Conservation (phyloP, 2,888 invertebrate species). For the Candidula unifasciata region DNA sequence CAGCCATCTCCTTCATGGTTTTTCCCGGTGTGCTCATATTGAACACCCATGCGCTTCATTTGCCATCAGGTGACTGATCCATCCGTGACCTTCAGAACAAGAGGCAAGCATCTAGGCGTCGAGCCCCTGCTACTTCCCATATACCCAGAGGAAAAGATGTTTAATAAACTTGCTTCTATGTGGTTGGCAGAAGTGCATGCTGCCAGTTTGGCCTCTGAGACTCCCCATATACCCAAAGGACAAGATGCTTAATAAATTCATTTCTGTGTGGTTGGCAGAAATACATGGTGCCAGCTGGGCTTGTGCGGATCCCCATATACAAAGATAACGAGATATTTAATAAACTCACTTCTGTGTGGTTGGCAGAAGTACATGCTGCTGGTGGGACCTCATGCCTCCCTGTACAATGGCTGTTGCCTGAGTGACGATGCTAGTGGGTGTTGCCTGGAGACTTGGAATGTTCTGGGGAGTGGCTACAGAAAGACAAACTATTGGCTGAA, state of each 20-base stretch:
- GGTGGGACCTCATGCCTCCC: neutral
- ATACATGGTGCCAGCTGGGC: conserved; percentile 43
- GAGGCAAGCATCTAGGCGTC: too few relatives aligned
- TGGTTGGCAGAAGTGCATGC: conserved; percentile 43
- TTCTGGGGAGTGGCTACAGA: conserved; percentile 50
- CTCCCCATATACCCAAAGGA: conserved; percentile 14
- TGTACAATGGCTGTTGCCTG: conserved; percentile 29
- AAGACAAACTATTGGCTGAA: conserved; percentile 65
- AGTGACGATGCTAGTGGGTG: conserved; percentile 46
- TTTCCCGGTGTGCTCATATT: too few relatives aligned
- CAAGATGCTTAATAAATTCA: too few relatives aligned
- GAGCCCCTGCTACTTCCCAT: too few relatives aligned
- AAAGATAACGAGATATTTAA: too few relatives aligned
- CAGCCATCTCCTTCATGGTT: too few relatives aligned
- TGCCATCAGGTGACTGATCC: too few relatives aligned
- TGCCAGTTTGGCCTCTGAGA: conserved; percentile 39
- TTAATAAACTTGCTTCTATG: conserved; percentile 50
- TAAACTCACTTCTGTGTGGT: conserved; percentile 49
- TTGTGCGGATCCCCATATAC: neutral
- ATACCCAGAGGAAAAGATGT: conserved; percentile 1
- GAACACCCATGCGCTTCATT: too few relatives aligned
- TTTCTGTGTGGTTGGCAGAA: conserved; percentile 41
- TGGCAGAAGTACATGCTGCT: conserved; percentile 47
- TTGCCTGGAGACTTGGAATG: conserved; percentile 41
- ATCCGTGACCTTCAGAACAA: too few relatives aligned